Evolutionary conservation across 2,888 invertebrate species (phyloP), one percentile per base, ranked within the genome.

Genomic region (Calliscelio sp.): DNA sequence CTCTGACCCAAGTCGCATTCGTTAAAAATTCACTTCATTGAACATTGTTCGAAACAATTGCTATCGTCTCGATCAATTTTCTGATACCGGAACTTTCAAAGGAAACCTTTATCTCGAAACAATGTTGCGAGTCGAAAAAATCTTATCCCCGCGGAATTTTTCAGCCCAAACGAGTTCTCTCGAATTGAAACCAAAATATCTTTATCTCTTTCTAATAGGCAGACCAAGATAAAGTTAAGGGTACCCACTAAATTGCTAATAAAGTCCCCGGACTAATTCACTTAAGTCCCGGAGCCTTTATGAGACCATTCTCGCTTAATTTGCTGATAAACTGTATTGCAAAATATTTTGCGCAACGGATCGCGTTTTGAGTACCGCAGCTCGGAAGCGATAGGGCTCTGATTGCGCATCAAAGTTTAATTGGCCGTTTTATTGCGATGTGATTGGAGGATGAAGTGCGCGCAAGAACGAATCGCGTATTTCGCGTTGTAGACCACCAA

Each of bases 401-500:
- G 66, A 74, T 68, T 57, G 53, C 57, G 68, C 74, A 81, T 81
- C 73, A 79, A 75, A 79, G 44, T 79, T 85, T 85, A 81, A 85
- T 85, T 81, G 79, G 59, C 59, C 49, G 74, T 81, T 85, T 81
- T 75, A 80, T 66, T 51, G 81, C 66, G 28, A 38, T 44, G 46
- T 66, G 75, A 84, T 77, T 77, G 77, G 68, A n/a, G n/a, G n/a
- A 73, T 18, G 77, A n/a, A 75, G 51, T 68, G 63, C 51, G 73
- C 41, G 74, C 66, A 59, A 46, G 68, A 81, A 79, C 61, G 79
- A 75, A 84, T 68, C 78, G 81, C 75, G 46, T 63, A 70, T 81
- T 81, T 75, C 70, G 82, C 73, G 51, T 86, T 59, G 74, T 68
- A 82, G 87, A 87, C 85, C 85, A 81, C 88, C 86, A 86, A 86